Conservation (phyloP, 2,113 vertebrate genomes). For the Syngnathus floridae region DNA sequence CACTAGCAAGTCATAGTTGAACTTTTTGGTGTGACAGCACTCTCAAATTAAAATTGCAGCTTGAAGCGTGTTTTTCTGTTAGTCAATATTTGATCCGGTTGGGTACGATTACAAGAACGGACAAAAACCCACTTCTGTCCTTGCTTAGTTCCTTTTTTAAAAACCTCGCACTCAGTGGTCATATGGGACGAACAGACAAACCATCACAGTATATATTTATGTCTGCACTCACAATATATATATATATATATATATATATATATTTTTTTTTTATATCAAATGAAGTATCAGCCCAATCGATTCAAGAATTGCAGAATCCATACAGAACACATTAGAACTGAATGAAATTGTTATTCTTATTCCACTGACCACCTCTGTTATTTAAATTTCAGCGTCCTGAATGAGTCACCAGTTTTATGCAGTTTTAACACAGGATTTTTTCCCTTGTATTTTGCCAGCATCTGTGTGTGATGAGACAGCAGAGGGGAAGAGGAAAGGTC, state of each 20-base stretch:
- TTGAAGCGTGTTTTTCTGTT: not conserved
- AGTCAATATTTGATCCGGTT: no score
- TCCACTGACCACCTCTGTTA: not conserved
- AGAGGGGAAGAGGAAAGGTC: slow-evolving; percentile 87
- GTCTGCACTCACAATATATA: not conserved
- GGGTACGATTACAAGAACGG: no score
- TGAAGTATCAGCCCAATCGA: not conserved
- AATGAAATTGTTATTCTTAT: not conserved
- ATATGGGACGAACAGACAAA: no score
- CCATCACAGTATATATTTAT: not conserved
- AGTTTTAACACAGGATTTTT: slow-evolving; percentile 2
- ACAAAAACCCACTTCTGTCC: no score
- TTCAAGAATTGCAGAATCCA: not conserved
- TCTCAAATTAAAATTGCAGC: not conserved
- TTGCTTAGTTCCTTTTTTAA: no score
- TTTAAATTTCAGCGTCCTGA: slow-evolving; percentile 6
- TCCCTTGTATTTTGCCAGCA: slow-evolving; percentile 54
- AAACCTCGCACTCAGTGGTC: no score
- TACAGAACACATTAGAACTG: not conserved
- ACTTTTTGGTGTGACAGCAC: slow-evolving; percentile 44
- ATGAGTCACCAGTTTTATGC: slow-evolving; percentile 1
- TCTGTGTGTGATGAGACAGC: slow-evolving; percentile 75
- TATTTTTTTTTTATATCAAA: not conserved
- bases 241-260: no score
- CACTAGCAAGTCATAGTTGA: slow-evolving; percentile 50